phyloP scores from a whole-genome alignment of 2,797 vertebrate genomes.

The Sebastes vulpes region DNA sequence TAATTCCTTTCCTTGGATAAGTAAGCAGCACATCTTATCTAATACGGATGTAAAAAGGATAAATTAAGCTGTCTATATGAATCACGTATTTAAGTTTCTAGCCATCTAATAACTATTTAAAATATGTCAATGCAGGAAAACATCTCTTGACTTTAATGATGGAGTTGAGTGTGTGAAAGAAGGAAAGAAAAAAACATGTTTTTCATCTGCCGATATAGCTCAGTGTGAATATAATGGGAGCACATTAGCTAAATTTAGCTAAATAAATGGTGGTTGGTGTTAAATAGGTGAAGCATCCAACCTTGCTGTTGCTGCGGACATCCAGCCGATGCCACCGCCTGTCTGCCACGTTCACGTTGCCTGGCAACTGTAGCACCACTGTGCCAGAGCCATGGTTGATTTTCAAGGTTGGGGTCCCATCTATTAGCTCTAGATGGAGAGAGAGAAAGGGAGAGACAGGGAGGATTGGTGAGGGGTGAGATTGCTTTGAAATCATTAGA shows the following conservation, averaged over 20 bases:
- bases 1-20: background rate
- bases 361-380: constrained; percentile 89
- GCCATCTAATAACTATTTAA: background rate
- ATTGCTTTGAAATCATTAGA: background rate
- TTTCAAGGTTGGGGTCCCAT: constrained; percentile 89
- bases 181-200: background rate
- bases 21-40: background rate
- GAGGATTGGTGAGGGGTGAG: background rate
- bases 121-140: background rate
- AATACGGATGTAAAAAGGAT: background rate
- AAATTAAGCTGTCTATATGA: background rate
- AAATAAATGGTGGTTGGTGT: constrained; percentile 5
- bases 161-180: background rate
- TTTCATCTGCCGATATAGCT: background rate
- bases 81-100: background rate
- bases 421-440: constrained; percentile 84
- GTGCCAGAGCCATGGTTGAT: constrained; percentile 90
- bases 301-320: constrained; percentile 91
- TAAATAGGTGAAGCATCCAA: constrained; percentile 59
- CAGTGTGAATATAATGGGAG: background rate
- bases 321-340: constrained; percentile 92
- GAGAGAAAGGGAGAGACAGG: background rate
- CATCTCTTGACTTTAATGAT: background rate
- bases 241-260: constrained; percentile 1
- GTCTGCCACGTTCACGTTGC: constrained; percentile 90